Conservation (phyloP, 2,113 vertebrate genomes). For the Glareola pratincola region DNA sequence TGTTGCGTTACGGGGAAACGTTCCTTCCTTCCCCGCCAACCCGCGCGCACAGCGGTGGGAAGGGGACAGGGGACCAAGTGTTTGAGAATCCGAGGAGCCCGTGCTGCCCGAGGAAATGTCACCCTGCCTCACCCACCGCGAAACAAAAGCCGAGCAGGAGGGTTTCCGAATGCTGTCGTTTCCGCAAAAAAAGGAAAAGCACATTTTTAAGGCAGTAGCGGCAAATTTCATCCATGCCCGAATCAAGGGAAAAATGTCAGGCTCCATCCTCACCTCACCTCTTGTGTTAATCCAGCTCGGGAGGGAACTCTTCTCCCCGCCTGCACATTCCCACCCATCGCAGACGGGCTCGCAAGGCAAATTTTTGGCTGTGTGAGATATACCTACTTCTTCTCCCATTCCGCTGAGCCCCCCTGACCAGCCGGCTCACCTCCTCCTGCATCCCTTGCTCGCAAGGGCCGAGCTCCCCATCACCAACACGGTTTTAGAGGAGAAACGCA, state of each 20-base stretch:
- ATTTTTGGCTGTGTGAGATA: background rate
- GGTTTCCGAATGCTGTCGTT: background rate
- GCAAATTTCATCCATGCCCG: background rate
- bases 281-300: background rate
- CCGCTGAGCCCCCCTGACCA: background rate
- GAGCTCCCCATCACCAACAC: rapidly evolving
- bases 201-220: background rate
- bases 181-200: background rate
- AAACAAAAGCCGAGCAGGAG: background rate
- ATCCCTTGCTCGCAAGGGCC: background rate
- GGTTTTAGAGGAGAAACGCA: background rate
- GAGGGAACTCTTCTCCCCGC: background rate
- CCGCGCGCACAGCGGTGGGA: background rate
- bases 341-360: background rate
- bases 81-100: background rate
- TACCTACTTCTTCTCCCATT: background rate
- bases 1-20: rapidly evolving
- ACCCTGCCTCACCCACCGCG: background rate
- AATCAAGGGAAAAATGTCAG: background rate
- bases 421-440: background rate
- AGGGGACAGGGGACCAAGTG: background rate
- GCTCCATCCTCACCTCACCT: background rate
- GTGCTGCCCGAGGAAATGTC: background rate
- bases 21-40: background rate
- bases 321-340: background rate